These are phyloP conservation scores for Ophion ellenae DNA, from an alignment of 2,888 invertebrate genomes.

Conservation along the genomic window DNA sequence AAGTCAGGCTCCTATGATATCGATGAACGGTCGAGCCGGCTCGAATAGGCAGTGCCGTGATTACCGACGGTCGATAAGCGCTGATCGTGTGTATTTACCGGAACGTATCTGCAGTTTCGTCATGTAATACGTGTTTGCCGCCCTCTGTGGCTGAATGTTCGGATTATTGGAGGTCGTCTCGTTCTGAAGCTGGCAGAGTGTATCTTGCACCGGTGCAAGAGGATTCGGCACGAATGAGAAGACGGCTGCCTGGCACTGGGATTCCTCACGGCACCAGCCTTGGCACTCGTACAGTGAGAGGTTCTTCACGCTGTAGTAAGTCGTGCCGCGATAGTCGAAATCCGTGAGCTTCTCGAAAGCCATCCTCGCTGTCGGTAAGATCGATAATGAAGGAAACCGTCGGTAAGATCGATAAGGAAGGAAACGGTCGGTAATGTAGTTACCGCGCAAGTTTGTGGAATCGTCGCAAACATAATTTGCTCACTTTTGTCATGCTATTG, in stretches of 20 bases:
- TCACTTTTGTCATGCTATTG: neutral
- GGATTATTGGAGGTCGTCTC: conserved; percentile 96
- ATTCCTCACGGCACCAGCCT: conserved; percentile 97
- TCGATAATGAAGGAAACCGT: conserved; percentile 36
- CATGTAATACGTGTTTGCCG: conserved; percentile 97
- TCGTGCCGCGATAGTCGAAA: conserved; percentile 94
- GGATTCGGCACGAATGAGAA: conserved; percentile 98
- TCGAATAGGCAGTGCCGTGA: neutral
- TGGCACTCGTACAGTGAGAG: conserved; percentile 96
- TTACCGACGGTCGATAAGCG: conserved; percentile 37
- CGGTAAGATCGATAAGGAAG: conserved; percentile 47
- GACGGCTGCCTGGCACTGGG: conserved; percentile 95
- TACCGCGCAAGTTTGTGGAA: neutral
- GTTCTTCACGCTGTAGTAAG: conserved; percentile 96
- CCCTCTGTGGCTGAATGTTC: conserved; percentile 91
- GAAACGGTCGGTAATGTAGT: neutral
- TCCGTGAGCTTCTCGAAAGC: conserved; percentile 97
- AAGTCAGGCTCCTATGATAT: neutral
- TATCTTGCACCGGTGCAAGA: conserved; percentile 95
- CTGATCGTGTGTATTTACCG: conserved; percentile 81
- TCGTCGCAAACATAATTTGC: neutral
- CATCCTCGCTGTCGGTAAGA: conserved; percentile 88
- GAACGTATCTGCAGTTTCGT: conserved; percentile 95
- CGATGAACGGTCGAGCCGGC: neutral
- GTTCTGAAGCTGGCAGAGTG: conserved; percentile 95